Percentiles rank a stretch among this genome's conserved stretches.
Conservation (phyloP, 2,888 invertebrate species). For the Cerastoderma edule region DNA sequence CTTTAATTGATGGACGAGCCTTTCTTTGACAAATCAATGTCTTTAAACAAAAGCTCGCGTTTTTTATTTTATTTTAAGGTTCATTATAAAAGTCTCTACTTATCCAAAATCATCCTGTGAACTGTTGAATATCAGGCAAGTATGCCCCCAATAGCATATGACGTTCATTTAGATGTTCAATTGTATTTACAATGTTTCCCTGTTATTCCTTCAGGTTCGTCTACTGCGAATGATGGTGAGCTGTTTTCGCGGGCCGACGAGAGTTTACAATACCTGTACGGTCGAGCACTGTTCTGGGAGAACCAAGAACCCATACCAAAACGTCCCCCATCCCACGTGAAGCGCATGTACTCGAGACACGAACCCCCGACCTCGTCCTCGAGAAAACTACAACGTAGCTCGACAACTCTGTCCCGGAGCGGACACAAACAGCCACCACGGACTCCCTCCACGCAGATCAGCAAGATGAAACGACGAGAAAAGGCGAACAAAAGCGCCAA, state of each 20-base stretch:
- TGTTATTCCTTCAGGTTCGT: conserved; percentile 54
- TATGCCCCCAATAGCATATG: too few relatives aligned
- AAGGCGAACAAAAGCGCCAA: conserved; percentile 32
- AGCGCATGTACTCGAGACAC: conserved; percentile 52
- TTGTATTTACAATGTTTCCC: too few relatives aligned
- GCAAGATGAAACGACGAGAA: conserved; percentile 43
- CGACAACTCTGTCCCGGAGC: conserved; percentile 46
- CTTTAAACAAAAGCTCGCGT: too few relatives aligned
- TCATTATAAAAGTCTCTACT: too few relatives aligned
- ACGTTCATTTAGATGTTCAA: too few relatives aligned
- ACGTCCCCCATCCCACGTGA: conserved; percentile 56
- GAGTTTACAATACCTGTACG: conserved; percentile 67
- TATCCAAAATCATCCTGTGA: too few relatives aligned
- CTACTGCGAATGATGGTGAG: conserved; percentile 58
- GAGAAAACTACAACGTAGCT: conserved; percentile 37
- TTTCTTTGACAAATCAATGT: too few relatives aligned
- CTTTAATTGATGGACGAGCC: too few relatives aligned
- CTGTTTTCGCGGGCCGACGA: conserved; percentile 57
- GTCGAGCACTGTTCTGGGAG: conserved; percentile 71
- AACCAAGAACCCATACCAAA: conserved; percentile 62
- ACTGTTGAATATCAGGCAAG: too few relatives aligned
- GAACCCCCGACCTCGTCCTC: conserved; percentile 33
- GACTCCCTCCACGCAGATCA: conserved; percentile 56
- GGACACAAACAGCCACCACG: conserved; percentile 39
- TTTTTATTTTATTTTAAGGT: too few relatives aligned